phyloP scores from a whole-genome alignment of 2,888 invertebrate genomes.

The Gnatocerus cornutus region DNA sequence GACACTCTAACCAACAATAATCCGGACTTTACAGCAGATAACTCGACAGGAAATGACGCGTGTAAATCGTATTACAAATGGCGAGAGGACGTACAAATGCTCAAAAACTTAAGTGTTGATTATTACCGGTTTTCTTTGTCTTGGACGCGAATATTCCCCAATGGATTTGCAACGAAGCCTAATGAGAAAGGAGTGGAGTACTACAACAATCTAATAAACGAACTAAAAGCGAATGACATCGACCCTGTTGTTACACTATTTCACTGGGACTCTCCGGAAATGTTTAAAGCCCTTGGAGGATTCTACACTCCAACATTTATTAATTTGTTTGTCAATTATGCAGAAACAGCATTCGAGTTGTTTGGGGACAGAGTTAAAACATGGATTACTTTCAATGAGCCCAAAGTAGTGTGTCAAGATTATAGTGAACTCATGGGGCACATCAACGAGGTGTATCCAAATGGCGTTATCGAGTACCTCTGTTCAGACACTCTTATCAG shows the following conservation, averaged over 20 bases:
- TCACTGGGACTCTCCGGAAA: slow-evolving; percentile 61
- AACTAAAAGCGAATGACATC: slow-evolving; percentile 75
- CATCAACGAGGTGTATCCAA: slow-evolving; percentile 72
- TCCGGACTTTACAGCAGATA: slow-evolving; percentile 71
- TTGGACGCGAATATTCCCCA: slow-evolving; percentile 70
- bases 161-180: slow-evolving; percentile 76
- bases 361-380: slow-evolving; percentile 74
- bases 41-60: slow-evolving; percentile 76
- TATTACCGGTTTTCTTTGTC: slow-evolving; percentile 70
- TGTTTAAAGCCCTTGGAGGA: slow-evolving; percentile 73
- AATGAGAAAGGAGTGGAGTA: slow-evolving; percentile 82
- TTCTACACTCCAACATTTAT: slow-evolving; percentile 76
- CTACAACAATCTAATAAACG: slow-evolving; percentile 83
- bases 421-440: slow-evolving; percentile 71
- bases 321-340: slow-evolving; percentile 78
- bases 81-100: slow-evolving; percentile 75
- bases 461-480: slow-evolving; percentile 77
- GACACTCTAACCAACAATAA: slow-evolving; percentile 39
- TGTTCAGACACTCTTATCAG: slow-evolving; percentile 79
- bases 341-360: slow-evolving; percentile 72
- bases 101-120: slow-evolving; percentile 73
- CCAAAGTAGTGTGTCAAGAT: slow-evolving; percentile 67
- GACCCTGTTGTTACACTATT: slow-evolving; percentile 49
- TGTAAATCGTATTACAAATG: slow-evolving; percentile 79
- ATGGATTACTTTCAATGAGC: slow-evolving; percentile 82